Conservation (phyloP, 92 coral and sea anemone genomes). For the Chrysogorgia sp. region DNA sequence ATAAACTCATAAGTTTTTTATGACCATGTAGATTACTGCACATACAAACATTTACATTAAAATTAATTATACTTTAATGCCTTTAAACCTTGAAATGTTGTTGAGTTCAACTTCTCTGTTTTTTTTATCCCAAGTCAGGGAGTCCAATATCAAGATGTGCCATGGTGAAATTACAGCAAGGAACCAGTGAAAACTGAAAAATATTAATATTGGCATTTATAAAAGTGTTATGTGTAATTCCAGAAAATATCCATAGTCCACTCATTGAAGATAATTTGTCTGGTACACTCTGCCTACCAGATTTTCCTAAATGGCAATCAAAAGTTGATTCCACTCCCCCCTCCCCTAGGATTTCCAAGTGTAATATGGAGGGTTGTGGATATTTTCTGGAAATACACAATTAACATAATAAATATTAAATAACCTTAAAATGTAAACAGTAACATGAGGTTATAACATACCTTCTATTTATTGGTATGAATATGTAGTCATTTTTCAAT, state of each 20-base stretch:
- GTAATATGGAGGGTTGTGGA: too few species aligned
- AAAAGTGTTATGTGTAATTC: background rate
- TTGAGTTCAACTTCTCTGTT: slow-evolving; percentile 7
- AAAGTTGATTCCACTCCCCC: too few species aligned
- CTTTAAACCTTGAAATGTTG: slow-evolving; percentile 10
- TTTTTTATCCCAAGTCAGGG: slow-evolving; percentile 21
- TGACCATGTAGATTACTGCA: too few species aligned
- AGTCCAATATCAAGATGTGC: slow-evolving; percentile 31
- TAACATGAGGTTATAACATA: slow-evolving; percentile 2
- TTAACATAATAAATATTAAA: background rate
- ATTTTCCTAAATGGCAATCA: too few species aligned
- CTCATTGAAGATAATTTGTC: background rate
- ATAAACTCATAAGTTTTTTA: too few species aligned
- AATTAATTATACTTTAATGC: too few species aligned
- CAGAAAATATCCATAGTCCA: background rate
- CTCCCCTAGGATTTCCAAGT: too few species aligned
- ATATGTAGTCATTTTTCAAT: slow-evolving; percentile 51
- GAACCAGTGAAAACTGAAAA: slow-evolving; percentile 27
- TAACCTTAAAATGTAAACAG: background rate
- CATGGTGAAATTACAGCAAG: slow-evolving; percentile 23
- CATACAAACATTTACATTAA: too few species aligned
- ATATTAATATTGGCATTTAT: background rate
- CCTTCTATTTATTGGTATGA: slow-evolving; percentile 62
- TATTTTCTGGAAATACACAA: slow-evolving; percentile 41
- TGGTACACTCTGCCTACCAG: background rate